Conservation (phyloP, 1,140 invertebrate species). For the Bombus sylvicola region DNA sequence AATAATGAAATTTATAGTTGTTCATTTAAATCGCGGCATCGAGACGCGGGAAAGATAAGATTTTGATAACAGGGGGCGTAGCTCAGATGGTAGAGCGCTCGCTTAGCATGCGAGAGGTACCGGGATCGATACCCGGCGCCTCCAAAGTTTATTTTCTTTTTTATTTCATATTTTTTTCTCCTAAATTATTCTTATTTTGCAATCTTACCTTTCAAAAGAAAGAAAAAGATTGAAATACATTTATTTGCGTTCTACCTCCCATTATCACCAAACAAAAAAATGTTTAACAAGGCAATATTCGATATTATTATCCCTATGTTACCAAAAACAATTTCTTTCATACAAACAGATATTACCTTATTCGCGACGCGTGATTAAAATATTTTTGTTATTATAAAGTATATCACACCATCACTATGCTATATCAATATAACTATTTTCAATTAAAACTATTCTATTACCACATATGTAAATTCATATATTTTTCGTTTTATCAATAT, state of each 20-base stretch:
- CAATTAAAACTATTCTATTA: not conserved
- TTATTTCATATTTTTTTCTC: not conserved
- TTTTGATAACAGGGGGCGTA: slow-evolving; percentile 85
- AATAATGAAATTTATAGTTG: not conserved
- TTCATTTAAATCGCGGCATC: not conserved
- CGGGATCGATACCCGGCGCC: slow-evolving; percentile 92
- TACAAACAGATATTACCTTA: not conserved
- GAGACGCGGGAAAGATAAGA: not conserved
- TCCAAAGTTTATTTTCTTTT: slow-evolving; percentile 80
- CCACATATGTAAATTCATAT: not conserved
- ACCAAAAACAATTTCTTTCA: not conserved
- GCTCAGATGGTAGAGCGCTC: slow-evolving; percentile 94
- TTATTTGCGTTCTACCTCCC: not conserved
- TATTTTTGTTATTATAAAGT: not conserved
- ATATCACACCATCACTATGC: not conserved
- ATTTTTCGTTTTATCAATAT: not conserved
- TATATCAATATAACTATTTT: too few species aligned
- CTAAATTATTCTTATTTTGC: not conserved
- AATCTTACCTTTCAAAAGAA: not conserved
- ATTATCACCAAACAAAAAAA: not conserved
- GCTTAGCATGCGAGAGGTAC: slow-evolving; percentile 94
- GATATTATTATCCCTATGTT: not conserved
- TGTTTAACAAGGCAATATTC: not conserved
- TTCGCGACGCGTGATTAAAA: too few species aligned
- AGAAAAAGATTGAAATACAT: too few species aligned